Percentiles rank a stretch among this genome's conserved stretches.
Conservation (phyloP, 2,113 vertebrate species). For the Prionailurus viverrinus region DNA sequence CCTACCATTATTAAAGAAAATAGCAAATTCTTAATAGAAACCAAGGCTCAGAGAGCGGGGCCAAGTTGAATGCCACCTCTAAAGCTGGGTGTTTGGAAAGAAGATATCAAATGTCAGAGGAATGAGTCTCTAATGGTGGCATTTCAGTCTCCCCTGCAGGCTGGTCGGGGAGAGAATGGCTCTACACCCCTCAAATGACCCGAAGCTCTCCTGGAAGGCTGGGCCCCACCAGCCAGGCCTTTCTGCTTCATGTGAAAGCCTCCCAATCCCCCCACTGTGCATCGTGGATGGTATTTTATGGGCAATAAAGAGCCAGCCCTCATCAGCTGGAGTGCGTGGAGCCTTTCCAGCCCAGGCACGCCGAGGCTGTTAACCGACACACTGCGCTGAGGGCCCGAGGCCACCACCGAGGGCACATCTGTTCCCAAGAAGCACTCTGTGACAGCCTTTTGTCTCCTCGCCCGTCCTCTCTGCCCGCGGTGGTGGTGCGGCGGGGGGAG, state of each 20-base stretch:
- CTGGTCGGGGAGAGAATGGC: not conserved
- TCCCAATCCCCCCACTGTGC: not conserved
- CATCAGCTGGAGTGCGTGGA: rapidly evolving
- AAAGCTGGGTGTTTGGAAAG: not conserved
- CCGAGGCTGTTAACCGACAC: not conserved
- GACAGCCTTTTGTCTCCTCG: not conserved
- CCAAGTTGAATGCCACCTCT: not conserved
- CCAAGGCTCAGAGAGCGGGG: not conserved
- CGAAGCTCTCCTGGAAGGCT: not conserved
- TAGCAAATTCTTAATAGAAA: not conserved
- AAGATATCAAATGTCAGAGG: not conserved
- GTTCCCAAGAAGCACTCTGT: not conserved
- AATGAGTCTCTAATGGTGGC: not conserved
- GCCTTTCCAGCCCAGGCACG: not conserved
- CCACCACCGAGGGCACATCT: not conserved
- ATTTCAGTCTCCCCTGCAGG: not conserved
- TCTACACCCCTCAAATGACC: not conserved
- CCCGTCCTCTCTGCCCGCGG: rapidly evolving
- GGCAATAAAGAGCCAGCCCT: not conserved
- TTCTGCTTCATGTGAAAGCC: not conserved
- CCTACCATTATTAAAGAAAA: not conserved
- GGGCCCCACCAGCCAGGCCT: not conserved
- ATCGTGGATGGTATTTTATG: rapidly evolving
- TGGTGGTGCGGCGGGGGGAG: not conserved
- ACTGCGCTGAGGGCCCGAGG: not conserved